Base-by-base conservation (phyloP, 2,113 vertebrate species). In the Amphilophus citrinellus region DNA sequence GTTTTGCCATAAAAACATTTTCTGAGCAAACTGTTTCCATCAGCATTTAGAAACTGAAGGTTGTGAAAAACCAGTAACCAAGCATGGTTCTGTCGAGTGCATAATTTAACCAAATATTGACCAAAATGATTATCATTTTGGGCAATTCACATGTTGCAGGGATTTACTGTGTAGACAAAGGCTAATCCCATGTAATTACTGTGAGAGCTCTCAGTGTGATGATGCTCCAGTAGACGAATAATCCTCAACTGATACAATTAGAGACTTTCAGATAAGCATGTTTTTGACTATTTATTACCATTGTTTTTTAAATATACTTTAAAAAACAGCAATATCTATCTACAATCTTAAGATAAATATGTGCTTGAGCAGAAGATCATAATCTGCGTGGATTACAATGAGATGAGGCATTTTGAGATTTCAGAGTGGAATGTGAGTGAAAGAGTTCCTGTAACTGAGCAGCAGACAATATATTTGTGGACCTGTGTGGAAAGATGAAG, bases 101-200 rank as follows among this genome's bases (percentile, higher is more conserved):
- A 73, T 39, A 32, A 79, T 42, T 56, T 59, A 42, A 60, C 56
- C 14, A 18, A 47, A 75, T 59, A 50, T 20, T 57, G 3, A 76
- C 58, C 57, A 27, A 68, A 78, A 81, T 82, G 1, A 62, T 83
- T 81, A 17, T 87, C 17, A 84, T 90, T 84, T 78, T 58, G 30
- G 42, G 42, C 84, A 85, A 10, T 9, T 75, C 58, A 63, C 83
- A 82, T 85, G 80, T 84, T 80, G 85, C 35, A 71, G 79, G 84
- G 89, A 87, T 91, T 93, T 81, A 66, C 24, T 10, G 2, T 87
- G 77, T 63, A 83, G 82, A 90, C 89, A 89, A 81, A 87, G 57
- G 82, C 82, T 91, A 87, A 93, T 91, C 91, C 89, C 59, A n/a
- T 80, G 76, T 92, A 88, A 90, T 92, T 89, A 91, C 79, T 82